Evolutionary conservation across 64 coral and sea anemone genomes (phyloP).

Genomic region (Actinia equina): DNA sequence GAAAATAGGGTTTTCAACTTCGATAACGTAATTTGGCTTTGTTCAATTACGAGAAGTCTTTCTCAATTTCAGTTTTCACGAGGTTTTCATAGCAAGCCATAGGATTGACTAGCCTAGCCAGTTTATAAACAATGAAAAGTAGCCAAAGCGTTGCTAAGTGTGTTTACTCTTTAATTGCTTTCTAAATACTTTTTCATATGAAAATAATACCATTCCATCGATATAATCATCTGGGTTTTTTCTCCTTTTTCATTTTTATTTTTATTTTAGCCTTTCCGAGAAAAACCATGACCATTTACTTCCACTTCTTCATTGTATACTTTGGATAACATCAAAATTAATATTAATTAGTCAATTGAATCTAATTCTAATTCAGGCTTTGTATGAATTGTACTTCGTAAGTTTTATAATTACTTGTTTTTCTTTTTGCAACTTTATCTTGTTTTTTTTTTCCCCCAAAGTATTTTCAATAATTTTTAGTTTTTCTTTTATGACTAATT

Average conservation of each 20-base stretch:
- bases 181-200: neutral
- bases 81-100: too few species aligned
- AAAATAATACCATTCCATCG: neutral
- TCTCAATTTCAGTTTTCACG: neutral
- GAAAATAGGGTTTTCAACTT: neutral
- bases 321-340: neutral
- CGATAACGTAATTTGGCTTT: neutral
- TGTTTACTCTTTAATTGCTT: too few species aligned
- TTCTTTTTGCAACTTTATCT: neutral
- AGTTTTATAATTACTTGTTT: neutral
- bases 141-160: too few species aligned
- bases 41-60: neutral
- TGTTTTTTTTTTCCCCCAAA: neutral
- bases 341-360: neutral
- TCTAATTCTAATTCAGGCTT: neutral
- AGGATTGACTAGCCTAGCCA: too few species aligned
- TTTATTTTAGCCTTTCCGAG: neutral
- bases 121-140: too few species aligned
- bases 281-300: too few species aligned
- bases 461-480: too few species aligned
- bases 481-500: too few species aligned
- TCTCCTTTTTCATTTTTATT: too few species aligned
- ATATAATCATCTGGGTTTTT: neutral
- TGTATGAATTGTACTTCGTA: neutral
- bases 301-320: neutral